Base-by-base conservation (phyloP, 2,888 invertebrate species). In the Drosophila ustulata region DNA sequence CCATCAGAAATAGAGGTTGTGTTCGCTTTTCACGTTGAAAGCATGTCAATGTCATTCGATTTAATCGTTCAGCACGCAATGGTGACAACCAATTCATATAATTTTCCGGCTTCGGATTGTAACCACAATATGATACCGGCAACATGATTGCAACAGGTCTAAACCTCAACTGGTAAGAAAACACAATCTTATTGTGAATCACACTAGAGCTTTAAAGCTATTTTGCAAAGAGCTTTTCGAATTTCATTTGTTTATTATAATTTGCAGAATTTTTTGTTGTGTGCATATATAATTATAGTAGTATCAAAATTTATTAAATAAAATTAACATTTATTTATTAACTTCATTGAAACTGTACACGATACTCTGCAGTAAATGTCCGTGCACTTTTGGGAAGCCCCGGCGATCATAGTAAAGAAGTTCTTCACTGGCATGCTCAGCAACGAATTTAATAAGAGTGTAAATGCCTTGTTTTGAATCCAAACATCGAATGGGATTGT, bases 401-500 rank as follows among this genome's bases (percentile, higher is more conserved):
- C n/a, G 37, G n/a, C 37, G 37, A 37, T 37, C n/a, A n/a, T 37
- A 37, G n/a, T 37, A 37, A 37, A 37, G 37, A 37, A 37, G 37
- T 37, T 37, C 37, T 37, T 37, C 5, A n/a, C 37, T 37, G 37
- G 37, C 11, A 37, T 37, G 37, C n/a, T 37, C n/a, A 4, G 37
- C 37, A 37, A 37, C 11, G 4, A 37, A 37, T 37, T 37, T 37
- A 37, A 37, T 37, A n/a, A 37, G 2, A 4, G 37, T 37, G 11
- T 37, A 37, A 37, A 37, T n/a, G 11, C 37, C 37, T 4, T 2
- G 37, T 2, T 5, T 37, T 37, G 37, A 2, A n/a, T 37, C n/a
- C 2, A 37, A 37, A n/a, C 37, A 37, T 4, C 37, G 37, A 37
- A 37, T 37, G 4, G 37, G 37, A 5, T n/a, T 37, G 4, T 37